Percentiles rank a stretch among this genome's conserved stretches.
Evolutionary conservation across 2,113 vertebrate species (phyloP).

Genomic region (Daphoenositta chrysoptera): DNA sequence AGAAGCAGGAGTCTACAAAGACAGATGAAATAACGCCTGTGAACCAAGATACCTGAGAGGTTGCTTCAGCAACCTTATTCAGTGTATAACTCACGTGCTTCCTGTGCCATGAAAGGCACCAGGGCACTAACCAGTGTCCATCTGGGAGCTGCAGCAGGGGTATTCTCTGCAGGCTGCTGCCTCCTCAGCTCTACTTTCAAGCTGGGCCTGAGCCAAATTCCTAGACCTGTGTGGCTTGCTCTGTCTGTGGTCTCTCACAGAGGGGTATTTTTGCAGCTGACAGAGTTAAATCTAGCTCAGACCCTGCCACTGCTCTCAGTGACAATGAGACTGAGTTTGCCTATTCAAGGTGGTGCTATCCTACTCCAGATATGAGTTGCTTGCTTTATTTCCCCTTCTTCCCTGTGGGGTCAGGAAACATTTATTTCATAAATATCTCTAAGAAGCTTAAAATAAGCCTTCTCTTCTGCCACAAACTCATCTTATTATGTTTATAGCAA

Average conservation of each 20-base stretch:
- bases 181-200: neutral
- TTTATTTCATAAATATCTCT: slow-evolving; percentile 59
- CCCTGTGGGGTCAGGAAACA: slow-evolving; percentile 30
- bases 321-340: neutral
- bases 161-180: neutral
- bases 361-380: neutral
- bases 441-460: slow-evolving; percentile 71
- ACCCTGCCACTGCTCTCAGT: neutral
- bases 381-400: neutral
- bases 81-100: neutral
- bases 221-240: neutral
- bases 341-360: slow-evolving; percentile 23
- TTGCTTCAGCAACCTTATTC: neutral
- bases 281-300: neutral
- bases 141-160: neutral
- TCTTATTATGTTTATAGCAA: slow-evolving; percentile 50
- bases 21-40: neutral
- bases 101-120: neutral
- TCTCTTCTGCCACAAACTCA: slow-evolving; percentile 37
- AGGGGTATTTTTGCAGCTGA: neutral
- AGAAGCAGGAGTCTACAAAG: neutral
- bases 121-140: neutral
- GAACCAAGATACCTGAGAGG: neutral
- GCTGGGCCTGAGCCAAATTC: neutral
- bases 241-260: neutral